Evolutionary conservation across 2,113 vertebrate genomes (phyloP), one percentile per base, ranked within the genome.

Genomic region (Clarias magur): DNA sequence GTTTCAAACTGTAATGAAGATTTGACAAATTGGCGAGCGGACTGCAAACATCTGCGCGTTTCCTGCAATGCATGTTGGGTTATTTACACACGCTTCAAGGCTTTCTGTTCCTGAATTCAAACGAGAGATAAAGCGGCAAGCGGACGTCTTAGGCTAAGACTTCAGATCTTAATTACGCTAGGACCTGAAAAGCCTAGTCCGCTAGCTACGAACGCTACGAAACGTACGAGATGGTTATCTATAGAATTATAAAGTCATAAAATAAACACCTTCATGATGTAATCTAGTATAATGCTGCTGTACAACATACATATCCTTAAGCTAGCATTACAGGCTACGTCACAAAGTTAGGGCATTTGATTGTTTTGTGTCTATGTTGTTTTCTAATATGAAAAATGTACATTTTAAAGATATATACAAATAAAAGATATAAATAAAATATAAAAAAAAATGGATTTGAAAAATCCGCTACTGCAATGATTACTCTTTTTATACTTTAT

Each of bases 1-100:
- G 54, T 80, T 80, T 80, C 56, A 80, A 30, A 80, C 79, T 60
- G 56, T 83, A 83, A 83, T 68, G 42, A 23, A 67, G 60, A 67
- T 83, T 83, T 83, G 62, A 82, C 90, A 86, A 93, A 92, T 92
- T 89, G 91, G 87, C 92, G 90, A 85, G 87, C 90, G 91, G 93
- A 89, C 92, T 86, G 0, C 73, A 85, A 56, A 1, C 6, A 88
- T 34, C 72, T 86, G 91, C 92, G 92, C 3, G 19, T 56, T 83
- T 91, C 30, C 57, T 60, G 79, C 79, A 60, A 80, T 80, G 79
- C 79, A 80, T 80, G 79, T 57, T 80, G 79, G 79, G 79, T 34
- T 93, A 92, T 84, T 88, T 83, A 89, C 88, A 92, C 89, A 88
- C 21, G 56, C 90, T 80, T 84, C 89, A 88, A 63, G 62, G 62